These are phyloP conservation scores for Homarus gammarus DNA, from an alignment of 2,888 invertebrate genomes.

Conservation along the genomic window DNA sequence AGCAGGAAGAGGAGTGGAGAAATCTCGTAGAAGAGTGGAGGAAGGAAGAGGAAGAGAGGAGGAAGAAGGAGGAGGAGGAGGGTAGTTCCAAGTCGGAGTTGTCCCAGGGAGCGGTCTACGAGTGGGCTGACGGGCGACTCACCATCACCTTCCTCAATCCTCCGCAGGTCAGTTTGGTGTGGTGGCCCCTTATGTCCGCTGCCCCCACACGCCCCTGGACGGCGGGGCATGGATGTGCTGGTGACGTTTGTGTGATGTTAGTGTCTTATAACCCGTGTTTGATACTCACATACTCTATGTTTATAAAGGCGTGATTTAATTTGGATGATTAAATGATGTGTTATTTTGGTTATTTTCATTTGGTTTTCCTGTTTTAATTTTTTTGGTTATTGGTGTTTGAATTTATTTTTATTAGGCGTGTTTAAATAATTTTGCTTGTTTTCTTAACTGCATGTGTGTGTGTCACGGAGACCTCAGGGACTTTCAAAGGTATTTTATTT, in stretches of 20 bases:
- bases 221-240: background rate
- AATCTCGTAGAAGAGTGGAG: constrained; percentile 36
- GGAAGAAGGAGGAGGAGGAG: background rate
- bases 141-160: constrained; percentile 57
- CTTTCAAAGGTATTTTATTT: background rate
- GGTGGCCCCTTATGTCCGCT: background rate
- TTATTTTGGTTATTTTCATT: background rate
- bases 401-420: background rate
- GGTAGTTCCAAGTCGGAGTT: background rate
- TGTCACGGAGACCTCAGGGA: background rate
- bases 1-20: constrained; percentile 48
- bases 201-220: background rate
- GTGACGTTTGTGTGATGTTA: background rate
- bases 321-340: background rate
- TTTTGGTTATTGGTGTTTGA: background rate
- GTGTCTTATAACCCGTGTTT: background rate
- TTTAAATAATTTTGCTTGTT: background rate
- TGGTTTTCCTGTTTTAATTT: background rate
- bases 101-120: constrained; percentile 36
- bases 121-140: constrained; percentile 45
- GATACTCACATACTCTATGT: background rate
- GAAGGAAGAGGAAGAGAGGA: constrained; percentile 19
- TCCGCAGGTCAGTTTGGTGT: constrained; percentile 46
- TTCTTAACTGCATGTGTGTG: background rate
- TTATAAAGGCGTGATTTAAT: too few species aligned